Base-by-base conservation (phyloP, 2,888 invertebrate genomes). In the Heliconius ismenius region DNA sequence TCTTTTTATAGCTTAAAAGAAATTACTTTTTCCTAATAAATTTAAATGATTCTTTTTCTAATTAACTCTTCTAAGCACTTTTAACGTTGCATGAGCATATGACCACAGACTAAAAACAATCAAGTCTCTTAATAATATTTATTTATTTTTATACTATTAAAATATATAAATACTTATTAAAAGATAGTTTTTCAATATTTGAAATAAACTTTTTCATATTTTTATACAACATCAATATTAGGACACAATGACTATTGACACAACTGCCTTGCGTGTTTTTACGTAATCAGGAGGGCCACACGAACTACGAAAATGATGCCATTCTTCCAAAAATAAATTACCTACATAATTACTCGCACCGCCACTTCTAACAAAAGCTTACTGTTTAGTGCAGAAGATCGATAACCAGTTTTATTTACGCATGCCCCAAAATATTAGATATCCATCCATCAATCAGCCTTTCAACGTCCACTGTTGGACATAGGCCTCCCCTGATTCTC, bases 291-390 rank as follows among this genome's bases (percentile, higher is more conserved):
- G 58, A 58, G 10, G 32, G 24, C 70, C 15, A 70, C 32, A 36
- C 54, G 58, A 69, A 70, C 32, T 21, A 32, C 24, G 32, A 58
- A 32, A 70, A 24, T 36, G 58, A 58, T 32, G 70, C 36, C n/a
- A 58, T 58, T 58, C 24, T 32, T 43, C 15, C 67, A 70, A 70
- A 58, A 58, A 70, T 70, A 67, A 67, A 39, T 67, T 43, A 43
- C 43, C 43, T 67, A 58, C 36, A n/a, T 70, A 58, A 36, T 58
- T 58, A 24, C 26, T 39, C 24, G 24, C 7, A 24, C 58, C 15
- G 15, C 58, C 36, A 70, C 32, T 70, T 32, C 32, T 70, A 58
- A 70, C 58, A 36, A 54, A 58, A 58, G 70, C 7, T 58, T 58
- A 70, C 36, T 58, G n/a, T 70, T 28, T 28, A 28, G 28, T 32